A percentile compares a stretch with the other conserved stretches of the same genome.
phyloP scores from a whole-genome alignment of 2,797 vertebrate species.

The Triplophysa bombifrons region DNA sequence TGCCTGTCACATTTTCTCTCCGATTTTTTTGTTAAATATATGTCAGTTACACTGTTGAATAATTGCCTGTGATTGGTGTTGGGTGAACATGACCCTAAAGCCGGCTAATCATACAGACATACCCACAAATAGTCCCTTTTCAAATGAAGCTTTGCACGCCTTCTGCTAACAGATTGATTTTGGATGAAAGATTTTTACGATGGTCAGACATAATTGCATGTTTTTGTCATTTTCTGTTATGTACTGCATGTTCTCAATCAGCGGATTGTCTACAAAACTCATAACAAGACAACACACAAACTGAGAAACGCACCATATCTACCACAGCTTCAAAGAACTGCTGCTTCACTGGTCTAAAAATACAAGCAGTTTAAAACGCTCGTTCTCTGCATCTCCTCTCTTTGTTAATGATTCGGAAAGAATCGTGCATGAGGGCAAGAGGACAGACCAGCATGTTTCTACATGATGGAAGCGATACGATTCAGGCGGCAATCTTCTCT shows the following conservation, averaged over 20 bases:
- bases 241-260: neutral
- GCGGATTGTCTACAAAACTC: neutral
- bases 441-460: conserved; percentile 6
- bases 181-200: no score
- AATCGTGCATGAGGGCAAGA: conserved; percentile 7
- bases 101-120: neutral
- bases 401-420: conserved; percentile 20
- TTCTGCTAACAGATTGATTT: neutral
- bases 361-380: neutral
- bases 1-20: neutral
- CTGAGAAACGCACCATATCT: neutral
- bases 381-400: neutral
- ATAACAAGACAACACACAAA: conserved; percentile 1
- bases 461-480: conserved; percentile 10
- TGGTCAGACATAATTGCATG: neutral
- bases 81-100: neutral
- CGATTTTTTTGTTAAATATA: neutral
- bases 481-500: conserved; percentile 29
- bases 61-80: neutral
- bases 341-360: conserved; percentile 20
- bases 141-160: neutral
- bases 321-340: conserved; percentile 5
- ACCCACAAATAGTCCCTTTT: neutral
- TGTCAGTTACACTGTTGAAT: neutral
- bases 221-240: neutral